Percentiles rank a stretch among this genome's conserved stretches.
Evolutionary conservation across 2,888 invertebrate genomes (phyloP).

Genomic region (Alloscopus bannaensis): DNA sequence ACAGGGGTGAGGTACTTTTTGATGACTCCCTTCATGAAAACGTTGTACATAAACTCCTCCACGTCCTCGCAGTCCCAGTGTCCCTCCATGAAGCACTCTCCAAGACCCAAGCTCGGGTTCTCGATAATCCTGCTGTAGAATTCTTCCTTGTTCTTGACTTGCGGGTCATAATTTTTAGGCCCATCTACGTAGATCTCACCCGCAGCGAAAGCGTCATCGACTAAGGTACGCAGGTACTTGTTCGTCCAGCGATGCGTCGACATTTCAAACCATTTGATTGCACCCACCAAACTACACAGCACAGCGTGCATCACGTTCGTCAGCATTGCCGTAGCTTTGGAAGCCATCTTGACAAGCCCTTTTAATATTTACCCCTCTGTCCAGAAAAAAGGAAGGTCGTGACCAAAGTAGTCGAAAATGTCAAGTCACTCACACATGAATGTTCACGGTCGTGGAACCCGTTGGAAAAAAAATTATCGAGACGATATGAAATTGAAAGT

Average conservation of each 20-base stretch:
- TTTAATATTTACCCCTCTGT: background rate
- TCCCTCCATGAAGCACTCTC: conserved; percentile 69
- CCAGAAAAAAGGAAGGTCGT: no score
- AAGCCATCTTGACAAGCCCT: conserved; percentile 49
- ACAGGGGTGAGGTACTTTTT: conserved; percentile 59
- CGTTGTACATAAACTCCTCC: conserved; percentile 65
- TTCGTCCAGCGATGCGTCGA: conserved; percentile 26
- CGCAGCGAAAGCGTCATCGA: conserved; percentile 45
- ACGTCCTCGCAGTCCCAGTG: conserved; percentile 60
- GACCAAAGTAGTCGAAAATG: no score
- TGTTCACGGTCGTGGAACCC: no score
- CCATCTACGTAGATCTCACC: conserved; percentile 55
- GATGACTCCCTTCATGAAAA: conserved; percentile 56
- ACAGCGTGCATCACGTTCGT: conserved; percentile 28
- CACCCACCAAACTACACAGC: conserved; percentile 20
- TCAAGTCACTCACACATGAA: no score
- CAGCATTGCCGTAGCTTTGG: conserved; percentile 32
- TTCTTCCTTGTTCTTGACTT: conserved; percentile 63
- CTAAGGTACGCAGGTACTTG: conserved; percentile 19
- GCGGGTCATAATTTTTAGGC: conserved; percentile 50
- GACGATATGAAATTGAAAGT: background rate
- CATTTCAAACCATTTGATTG: conserved; percentile 37
- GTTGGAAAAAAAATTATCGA: no score
- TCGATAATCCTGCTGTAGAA: conserved; percentile 63
- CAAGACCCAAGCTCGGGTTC: conserved; percentile 65